Conservation (phyloP, 2,113 vertebrate species). For the Calyptommatus sinebrachiatus region DNA sequence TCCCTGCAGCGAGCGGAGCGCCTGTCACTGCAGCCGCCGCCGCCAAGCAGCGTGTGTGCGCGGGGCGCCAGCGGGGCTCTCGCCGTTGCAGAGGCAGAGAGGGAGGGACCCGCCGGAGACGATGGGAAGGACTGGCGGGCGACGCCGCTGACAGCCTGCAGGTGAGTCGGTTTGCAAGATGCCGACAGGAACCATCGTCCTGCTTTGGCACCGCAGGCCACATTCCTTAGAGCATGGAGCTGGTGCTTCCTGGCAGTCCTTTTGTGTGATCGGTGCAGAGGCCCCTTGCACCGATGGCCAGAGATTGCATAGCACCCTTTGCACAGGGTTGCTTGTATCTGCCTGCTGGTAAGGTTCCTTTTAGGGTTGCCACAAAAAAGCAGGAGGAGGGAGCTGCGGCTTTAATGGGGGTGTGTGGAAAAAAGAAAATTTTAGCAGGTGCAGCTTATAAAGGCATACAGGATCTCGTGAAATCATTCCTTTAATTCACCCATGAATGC, state of each 20-base stretch:
- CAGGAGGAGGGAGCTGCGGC: background rate
- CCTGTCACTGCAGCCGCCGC: slow-evolving; percentile 29
- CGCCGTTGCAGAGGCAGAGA: slow-evolving; percentile 1
- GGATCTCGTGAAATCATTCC: no score
- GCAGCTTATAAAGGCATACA: no score
- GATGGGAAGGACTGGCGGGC: slow-evolving; percentile 32
- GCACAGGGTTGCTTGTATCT: background rate
- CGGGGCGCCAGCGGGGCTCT: slow-evolving; percentile 3
- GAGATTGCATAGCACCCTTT: background rate
- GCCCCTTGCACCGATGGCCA: background rate
- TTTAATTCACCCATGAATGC: no score
- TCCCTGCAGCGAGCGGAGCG: slow-evolving; percentile 41
- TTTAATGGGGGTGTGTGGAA: no score
- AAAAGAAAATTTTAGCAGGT: no score
- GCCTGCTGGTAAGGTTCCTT: no score
- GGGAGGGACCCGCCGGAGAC: slow-evolving; percentile 27
- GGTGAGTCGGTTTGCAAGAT: no score
- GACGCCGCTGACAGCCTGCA: slow-evolving; percentile 14
- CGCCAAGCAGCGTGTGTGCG: slow-evolving; percentile 11
- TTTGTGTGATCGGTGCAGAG: background rate
- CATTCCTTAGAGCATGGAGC: no score
- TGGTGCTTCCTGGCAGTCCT: no score
- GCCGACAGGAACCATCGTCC: no score
- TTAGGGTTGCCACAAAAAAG: background rate
- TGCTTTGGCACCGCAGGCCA: no score